Base-by-base conservation (phyloP, 2,113 vertebrate species). In the Phalacrocorax carbo region DNA sequence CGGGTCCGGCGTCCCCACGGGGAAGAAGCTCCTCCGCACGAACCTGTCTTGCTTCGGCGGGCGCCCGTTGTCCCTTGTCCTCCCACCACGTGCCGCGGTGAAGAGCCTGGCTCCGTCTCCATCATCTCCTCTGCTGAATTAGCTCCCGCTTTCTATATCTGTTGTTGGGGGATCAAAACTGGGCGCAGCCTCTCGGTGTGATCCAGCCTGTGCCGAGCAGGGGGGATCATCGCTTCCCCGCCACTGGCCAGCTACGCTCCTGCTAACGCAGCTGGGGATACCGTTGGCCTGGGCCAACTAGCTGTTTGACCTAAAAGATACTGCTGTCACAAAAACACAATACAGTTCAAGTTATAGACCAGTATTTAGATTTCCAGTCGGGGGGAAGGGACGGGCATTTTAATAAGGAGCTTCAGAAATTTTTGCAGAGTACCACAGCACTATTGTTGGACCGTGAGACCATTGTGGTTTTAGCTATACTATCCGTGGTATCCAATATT, bases 311-410 rank as follows among this genome's bases (percentile, higher is more conserved):
- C 55, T 16, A 0, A 13, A 19, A 15, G 14, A 15, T 1, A 10
- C 21, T 2, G 29, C 27, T 7, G 2, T 13, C 60, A 40, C 46
- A 23, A 48, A 51, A 40, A 2, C 2, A 4, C 20, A 60, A 36
- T 1, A 4, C 1, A 0, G 27, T 5, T 40, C 57, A 4, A 62
- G 25, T 20, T 40, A 0, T 1, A 29, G 52, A 27, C 3, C 38
- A 27, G 1, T 20, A 6, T 7, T 30, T 17, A 8, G 4, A 7
- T 8, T 16, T 8, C 3, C 4, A 26, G 10, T 6, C 27, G 44
- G 44, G 13, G 11, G 36, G 22, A 68, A 12, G 55, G 36, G 12
- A 9, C 26, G 25, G 12, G 32, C 27, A 2, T 49, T 13, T 13
- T 6, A 36, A 60, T 60, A 88, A 77, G 44, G 18, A 61, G 26